A percentile compares a stretch with the other conserved stretches of the same genome.
These are phyloP conservation scores for Papilio protenor DNA, from an alignment of 2,888 invertebrate species.

Conservation along the genomic window DNA sequence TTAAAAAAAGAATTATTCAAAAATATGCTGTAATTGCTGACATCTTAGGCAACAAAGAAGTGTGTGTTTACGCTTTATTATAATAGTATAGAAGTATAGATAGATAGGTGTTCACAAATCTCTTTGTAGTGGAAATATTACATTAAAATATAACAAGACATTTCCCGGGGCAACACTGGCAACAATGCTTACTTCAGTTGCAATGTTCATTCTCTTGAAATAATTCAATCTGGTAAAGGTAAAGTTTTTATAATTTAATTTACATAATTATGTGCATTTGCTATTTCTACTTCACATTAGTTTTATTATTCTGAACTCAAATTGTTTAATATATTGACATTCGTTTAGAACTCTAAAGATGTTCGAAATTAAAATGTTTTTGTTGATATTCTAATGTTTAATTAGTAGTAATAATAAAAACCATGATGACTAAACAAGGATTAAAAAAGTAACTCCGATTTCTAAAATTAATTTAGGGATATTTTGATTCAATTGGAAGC, in stretches of 20 bases:
- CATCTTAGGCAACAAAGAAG: too few species aligned
- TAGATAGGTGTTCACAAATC: not conserved
- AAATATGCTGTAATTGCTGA: too few species aligned
- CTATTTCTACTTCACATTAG: not conserved
- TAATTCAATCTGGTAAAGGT: not conserved
- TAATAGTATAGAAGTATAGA: too few species aligned
- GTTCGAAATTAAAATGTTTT: not conserved
- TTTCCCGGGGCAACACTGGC: not conserved
- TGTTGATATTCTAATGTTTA: not conserved
- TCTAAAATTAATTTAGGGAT: not conserved
- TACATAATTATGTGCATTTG: not conserved
- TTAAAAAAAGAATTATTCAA: too few species aligned
- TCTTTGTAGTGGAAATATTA: not conserved
- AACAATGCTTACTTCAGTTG: not conserved
- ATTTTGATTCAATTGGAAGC: not conserved
- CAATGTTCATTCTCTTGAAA: not conserved
- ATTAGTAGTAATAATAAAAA: too few species aligned
- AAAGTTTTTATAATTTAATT: not conserved
- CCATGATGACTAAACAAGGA: too few species aligned
- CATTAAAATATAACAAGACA: constrained; percentile 1
- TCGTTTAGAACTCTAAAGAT: not conserved
- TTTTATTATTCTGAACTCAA: not conserved
- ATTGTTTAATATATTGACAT: too few species aligned
- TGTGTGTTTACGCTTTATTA: too few species aligned
- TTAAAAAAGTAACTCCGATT: not conserved